Evolutionary conservation across 2,113 vertebrate genomes (phyloP).

Genomic region (Chloroceryle aenea): DNA sequence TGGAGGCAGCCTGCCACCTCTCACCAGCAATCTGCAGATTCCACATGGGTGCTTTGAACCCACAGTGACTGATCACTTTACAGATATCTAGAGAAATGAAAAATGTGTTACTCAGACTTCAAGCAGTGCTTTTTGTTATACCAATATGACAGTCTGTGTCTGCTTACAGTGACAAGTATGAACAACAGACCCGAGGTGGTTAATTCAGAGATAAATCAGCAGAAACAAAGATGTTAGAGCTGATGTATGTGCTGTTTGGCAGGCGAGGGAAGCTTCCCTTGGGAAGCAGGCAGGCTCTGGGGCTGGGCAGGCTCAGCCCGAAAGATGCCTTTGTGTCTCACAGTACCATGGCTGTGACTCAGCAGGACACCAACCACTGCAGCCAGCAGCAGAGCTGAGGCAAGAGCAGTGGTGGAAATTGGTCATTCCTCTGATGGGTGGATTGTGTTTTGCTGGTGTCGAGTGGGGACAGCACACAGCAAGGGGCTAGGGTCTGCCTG

Average conservation of each 20-base stretch:
- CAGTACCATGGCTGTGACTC: background rate
- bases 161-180: background rate
- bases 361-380: background rate
- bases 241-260: background rate
- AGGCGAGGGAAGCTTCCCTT: background rate
- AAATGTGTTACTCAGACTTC: background rate
- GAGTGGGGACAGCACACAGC: accelerated
- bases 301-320: background rate
- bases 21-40: background rate
- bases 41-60: background rate
- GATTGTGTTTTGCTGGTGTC: accelerated
- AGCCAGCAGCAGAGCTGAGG: background rate
- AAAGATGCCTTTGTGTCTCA: background rate
- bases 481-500: background rate
- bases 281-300: background rate
- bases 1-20: background rate
- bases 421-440: accelerated
- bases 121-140: background rate
- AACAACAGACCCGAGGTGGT: background rate
- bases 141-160: background rate
- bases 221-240: background rate
- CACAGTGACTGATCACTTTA: accelerated
- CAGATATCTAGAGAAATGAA: background rate
- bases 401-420: accelerated
- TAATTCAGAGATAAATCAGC: background rate